phyloP scores from a whole-genome alignment of 2,113 vertebrate species.

The Dunckerocampus dactyliophorus region DNA sequence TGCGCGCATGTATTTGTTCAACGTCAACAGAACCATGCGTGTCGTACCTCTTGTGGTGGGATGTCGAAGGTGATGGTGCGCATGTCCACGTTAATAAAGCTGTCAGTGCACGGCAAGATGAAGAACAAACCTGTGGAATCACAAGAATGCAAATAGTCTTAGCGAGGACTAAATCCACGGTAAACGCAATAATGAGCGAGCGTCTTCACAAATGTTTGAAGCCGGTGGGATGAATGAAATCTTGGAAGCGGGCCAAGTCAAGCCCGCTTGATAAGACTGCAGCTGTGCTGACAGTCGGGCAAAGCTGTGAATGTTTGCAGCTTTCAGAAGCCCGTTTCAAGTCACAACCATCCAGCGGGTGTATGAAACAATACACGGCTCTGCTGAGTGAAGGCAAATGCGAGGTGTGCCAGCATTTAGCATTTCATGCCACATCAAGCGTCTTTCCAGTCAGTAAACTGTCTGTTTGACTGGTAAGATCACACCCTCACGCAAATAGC shows the following conservation, averaged over 20 bases:
- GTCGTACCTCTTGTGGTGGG: slow-evolving; percentile 89
- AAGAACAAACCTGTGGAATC: slow-evolving; percentile 87
- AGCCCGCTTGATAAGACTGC: slow-evolving; percentile 47
- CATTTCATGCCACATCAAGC: slow-evolving; percentile 33
- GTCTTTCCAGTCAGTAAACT: slow-evolving; percentile 41
- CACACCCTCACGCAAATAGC: slow-evolving; percentile 22
- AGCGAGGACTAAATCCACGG: slow-evolving; percentile 41
- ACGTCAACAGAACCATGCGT: slow-evolving; percentile 5
- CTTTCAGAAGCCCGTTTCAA: slow-evolving; percentile 42
- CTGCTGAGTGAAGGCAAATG: slow-evolving; percentile 44
- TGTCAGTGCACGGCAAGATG: slow-evolving; percentile 92
- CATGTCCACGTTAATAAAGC: slow-evolving; percentile 96
- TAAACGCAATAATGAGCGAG: slow-evolving; percentile 54
- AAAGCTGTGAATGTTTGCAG: slow-evolving; percentile 44
- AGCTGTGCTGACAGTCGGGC: slow-evolving; percentile 51
- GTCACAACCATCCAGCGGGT: slow-evolving; percentile 42
- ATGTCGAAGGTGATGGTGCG: slow-evolving; percentile 95
- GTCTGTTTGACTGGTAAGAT: slow-evolving; percentile 31
- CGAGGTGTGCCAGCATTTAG: slow-evolving; percentile 54
- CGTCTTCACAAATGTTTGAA: slow-evolving; percentile 54
- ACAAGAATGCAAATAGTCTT: slow-evolving; percentile 44
- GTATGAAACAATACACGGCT: slow-evolving; percentile 35
- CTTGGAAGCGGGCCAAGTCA: slow-evolving; percentile 36
- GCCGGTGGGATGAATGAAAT: slow-evolving; percentile 44
- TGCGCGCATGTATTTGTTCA: slow-evolving; percentile 12